Percentiles rank a stretch among this genome's conserved stretches.
phyloP scores from a whole-genome alignment of 1,140 invertebrate species.

The Coptotermes formosanus region DNA sequence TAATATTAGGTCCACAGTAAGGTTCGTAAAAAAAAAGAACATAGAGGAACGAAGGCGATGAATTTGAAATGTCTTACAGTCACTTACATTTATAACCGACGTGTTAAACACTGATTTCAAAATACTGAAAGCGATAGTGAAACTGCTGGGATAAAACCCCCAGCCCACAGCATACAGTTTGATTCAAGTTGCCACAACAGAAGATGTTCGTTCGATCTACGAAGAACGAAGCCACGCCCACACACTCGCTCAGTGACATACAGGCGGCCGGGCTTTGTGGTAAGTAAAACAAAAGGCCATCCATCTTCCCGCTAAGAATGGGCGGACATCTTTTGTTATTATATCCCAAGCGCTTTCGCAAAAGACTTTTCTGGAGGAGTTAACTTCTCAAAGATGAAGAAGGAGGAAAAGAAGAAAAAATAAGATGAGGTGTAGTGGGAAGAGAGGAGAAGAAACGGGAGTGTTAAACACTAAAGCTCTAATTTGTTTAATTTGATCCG shows the following conservation, averaged over 20 bases:
- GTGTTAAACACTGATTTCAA: neutral
- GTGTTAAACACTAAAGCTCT: constrained; percentile 28
- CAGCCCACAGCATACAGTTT: neutral
- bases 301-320: constrained; percentile 25
- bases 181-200: neutral
- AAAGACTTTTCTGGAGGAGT: constrained; percentile 5
- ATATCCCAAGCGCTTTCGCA: neutral
- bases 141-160: neutral
- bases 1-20: neutral
- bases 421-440: constrained; percentile 10
- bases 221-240: neutral
- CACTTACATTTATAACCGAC: neutral
- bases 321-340: constrained; percentile 25
- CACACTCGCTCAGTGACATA: neutral
- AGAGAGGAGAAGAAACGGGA: constrained; percentile 11
- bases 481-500: constrained; percentile 29
- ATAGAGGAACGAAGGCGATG: neutral
- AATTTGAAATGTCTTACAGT: neutral
- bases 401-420: neutral
- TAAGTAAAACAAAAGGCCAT: constrained; percentile 25
- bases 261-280: neutral
- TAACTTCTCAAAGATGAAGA: constrained; percentile 8
- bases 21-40: neutral
- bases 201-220: neutral
- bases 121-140: neutral